Base-by-base conservation (phyloP, 1,140 invertebrate species). In the Lineus longissimus region DNA sequence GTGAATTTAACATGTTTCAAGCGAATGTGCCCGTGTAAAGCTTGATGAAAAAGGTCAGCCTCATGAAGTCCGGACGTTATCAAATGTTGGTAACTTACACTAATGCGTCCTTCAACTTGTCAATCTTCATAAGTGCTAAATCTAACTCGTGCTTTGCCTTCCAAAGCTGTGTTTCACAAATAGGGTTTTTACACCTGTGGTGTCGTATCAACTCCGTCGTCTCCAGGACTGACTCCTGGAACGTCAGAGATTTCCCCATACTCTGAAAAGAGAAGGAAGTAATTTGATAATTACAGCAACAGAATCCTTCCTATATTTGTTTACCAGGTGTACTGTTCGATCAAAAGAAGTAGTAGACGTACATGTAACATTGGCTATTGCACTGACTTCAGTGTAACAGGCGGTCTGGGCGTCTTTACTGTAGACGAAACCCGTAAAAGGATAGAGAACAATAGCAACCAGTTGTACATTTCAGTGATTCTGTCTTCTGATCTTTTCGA, bases 141-240 rank as follows among this genome's bases (percentile, higher is more conserved):
- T 94, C 91, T 65, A 94, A 84, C 76, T 95, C 92, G 76, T 93
- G 89, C 69, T 90, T 90, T 22, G 92, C 91, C 77, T 93, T 93
- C 91, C 92, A 93, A 22, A 93, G 66, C 58, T 82, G 79, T 13
- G 80, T 82, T 68, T 84, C 81, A 68, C 82, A 84, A 27, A 92
- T 87, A 1, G 90, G 90, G 82, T 93, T 90, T 54, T 86, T 86
- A 80, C 91, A 93, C 62, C 86, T 84, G 73, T 87, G 87, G 64
- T 86, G 82, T 63, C 86, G 80, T 25, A 77, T 69, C 33, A 87
- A 85, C 65, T 90, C 89, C 13, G 79, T 73, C 23, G 92, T 91
- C 82, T 95, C 91, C 73, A 86, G 91, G 1, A 95, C 93, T 40
- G 93, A 92, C 17, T 92, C 91, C 40, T 91, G 88, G 72, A 94